Percentiles rank a stretch among this genome's conserved stretches.
Evolutionary conservation across 2,113 vertebrate species (phyloP).

Genomic region (Prinia subflava): DNA sequence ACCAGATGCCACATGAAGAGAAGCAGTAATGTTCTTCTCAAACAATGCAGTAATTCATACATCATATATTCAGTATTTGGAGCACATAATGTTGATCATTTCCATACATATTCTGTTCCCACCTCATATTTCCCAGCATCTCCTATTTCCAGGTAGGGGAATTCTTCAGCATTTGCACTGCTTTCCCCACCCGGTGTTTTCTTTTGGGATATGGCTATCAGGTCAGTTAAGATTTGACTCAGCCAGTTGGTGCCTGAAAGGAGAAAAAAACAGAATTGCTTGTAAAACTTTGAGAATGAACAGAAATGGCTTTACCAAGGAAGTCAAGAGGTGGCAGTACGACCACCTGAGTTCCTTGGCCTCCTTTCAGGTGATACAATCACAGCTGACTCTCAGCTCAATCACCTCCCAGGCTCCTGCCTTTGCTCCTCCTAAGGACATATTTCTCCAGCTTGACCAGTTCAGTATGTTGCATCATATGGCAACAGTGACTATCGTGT

Average conservation of each 20-base stretch:
- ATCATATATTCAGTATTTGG: not conserved
- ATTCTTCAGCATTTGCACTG: not conserved
- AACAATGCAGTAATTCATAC: not conserved
- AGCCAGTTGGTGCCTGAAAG: constrained; percentile 47
- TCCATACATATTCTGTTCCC: not conserved
- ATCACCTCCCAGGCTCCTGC: not conserved
- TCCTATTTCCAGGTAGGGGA: not conserved
- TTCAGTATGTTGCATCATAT: no score
- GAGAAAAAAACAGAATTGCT: not conserved
- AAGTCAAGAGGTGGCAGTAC: not conserved
- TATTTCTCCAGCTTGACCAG: not conserved
- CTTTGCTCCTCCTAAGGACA: not conserved
- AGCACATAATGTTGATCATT: not conserved
- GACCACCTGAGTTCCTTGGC: not conserved
- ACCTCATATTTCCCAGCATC: constrained; percentile 25
- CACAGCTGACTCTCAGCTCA: not conserved
- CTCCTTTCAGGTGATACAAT: not conserved
- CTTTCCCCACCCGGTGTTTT: not conserved
- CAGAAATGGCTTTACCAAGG: not conserved
- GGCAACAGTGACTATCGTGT: no score
- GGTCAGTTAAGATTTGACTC: constrained; percentile 6
- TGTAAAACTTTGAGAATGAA: not conserved
- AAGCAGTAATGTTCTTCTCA: not conserved
- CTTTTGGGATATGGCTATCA: no score
- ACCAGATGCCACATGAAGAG: not conserved